Conservation (phyloP, 1,140 invertebrate species). For the Aricia agestis region DNA sequence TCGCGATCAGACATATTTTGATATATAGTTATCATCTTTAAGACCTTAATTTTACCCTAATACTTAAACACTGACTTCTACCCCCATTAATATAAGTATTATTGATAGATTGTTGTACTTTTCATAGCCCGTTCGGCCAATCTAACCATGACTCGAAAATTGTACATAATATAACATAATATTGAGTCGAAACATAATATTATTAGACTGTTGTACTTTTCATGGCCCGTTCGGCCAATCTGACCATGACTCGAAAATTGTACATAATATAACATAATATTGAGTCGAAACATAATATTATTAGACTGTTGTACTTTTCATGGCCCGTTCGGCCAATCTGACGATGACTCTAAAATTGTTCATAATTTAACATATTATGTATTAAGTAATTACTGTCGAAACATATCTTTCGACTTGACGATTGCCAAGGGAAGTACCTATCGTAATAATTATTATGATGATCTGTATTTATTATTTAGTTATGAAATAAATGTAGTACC, state of each 20-base stretch:
- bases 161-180: constrained; percentile 38
- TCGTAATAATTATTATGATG: too few species aligned
- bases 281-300: too few species aligned
- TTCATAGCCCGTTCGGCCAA: background rate
- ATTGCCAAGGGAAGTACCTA: constrained; percentile 41
- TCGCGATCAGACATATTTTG: background rate
- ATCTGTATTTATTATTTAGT: background rate
- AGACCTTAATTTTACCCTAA: background rate
- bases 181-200: too few species aligned
- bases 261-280: too few species aligned
- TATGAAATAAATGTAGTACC: constrained; percentile 46
- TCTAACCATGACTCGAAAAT: background rate
- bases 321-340: too few species aligned
- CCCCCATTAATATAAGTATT: background rate
- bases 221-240: too few species aligned
- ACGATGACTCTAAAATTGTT: too few species aligned
- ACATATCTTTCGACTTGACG: constrained; percentile 34
- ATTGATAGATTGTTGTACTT: background rate
- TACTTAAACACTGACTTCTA: too few species aligned
- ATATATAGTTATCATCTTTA: background rate
- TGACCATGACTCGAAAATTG: too few species aligned
- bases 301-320: too few species aligned
- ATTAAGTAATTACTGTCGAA: constrained; percentile 34
- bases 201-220: too few species aligned
- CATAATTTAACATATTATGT: too few species aligned